phyloP scores from a whole-genome alignment of 2,113 vertebrate species.

The Brienomyrus longianalis region DNA sequence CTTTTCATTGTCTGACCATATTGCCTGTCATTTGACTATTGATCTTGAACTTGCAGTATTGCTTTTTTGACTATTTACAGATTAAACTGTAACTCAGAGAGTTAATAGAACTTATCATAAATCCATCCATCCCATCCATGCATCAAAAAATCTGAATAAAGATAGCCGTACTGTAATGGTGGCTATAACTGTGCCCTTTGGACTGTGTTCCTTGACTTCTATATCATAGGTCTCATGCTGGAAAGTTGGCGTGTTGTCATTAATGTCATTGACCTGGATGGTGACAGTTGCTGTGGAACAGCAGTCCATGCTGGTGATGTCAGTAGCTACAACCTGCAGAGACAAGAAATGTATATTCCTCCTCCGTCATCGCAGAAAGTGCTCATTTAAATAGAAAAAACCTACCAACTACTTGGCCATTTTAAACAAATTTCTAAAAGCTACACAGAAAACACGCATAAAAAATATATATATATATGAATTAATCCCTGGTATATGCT shows the following conservation, averaged over 20 bases:
- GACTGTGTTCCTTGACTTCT: conserved; percentile 60
- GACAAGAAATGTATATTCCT: background rate
- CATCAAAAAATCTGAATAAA: background rate
- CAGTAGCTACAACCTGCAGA: conserved; percentile 73
- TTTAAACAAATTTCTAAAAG: background rate
- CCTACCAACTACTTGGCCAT: background rate
- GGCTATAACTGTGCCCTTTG: conserved; percentile 41
- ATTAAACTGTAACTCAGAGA: background rate
- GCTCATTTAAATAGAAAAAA: background rate
- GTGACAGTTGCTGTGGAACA: conserved; percentile 63
- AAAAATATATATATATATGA: background rate
- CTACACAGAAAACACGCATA: background rate
- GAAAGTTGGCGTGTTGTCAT: conserved; percentile 80
- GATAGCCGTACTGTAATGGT: conserved; percentile 62
- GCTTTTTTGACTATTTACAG: background rate
- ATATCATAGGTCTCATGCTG: conserved; percentile 53
- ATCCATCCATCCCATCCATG: background rate
- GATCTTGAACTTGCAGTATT: background rate
- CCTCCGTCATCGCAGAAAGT: background rate
- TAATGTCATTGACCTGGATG: conserved; percentile 69
- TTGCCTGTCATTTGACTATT: background rate
- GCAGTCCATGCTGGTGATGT: conserved; percentile 30
- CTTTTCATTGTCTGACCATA: background rate
- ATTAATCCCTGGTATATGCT: background rate
- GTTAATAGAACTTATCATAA: background rate